Base-by-base conservation (phyloP, 2,113 vertebrate species). In the Orthonyx spaldingii region DNA sequence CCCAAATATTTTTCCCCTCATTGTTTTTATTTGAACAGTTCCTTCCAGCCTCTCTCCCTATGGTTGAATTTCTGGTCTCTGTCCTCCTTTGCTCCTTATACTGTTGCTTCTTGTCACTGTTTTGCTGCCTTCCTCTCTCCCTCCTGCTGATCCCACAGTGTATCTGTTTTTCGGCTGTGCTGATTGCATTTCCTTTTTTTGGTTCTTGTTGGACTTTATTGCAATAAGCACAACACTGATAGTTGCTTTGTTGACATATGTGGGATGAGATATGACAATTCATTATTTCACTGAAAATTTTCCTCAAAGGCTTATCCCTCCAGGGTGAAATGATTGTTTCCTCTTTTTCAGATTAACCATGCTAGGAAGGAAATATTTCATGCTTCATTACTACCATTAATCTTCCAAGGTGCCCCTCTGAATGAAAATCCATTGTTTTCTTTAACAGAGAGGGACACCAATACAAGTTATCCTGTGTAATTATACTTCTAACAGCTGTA, bases 381-480 rank as follows among this genome's bases (percentile, higher is more conserved):
- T 78, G 90, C 93, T 96, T 96, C 95, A 87, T 97, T 96, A 96
- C 95, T 91, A 77, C 72, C 63, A 95, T 96, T 97, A 96, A 96
- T 97, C 96, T 97, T 96, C 75, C 92, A 97, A 97, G 94, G 93
- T 94, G 89, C 82, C 89, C 90, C 87, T 96, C n/a, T 85, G 91
- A 96, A 94, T 95, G 94, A 94, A 96, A 96, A 96, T 96, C 87
- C 72, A 94, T 96, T 96, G 87, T 96, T 96, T 95, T 77, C 79
- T 94, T 94, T 96, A 96, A 95, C 84, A 84, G 87, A 93, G 82
- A 95, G 59, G 88, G 72, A 94, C 79, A 81, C 41, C 71, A 89
- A 60, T 94, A 85, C 76, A 92, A 93, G 82, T 91, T 94, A 94
- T 52, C 89, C 74, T 24, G 50, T 84, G 72, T 91, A 95, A 97